Evolutionary conservation across 2,797 vertebrate genomes (phyloP).

Genomic region (Gymnothorax javanicus): DNA sequence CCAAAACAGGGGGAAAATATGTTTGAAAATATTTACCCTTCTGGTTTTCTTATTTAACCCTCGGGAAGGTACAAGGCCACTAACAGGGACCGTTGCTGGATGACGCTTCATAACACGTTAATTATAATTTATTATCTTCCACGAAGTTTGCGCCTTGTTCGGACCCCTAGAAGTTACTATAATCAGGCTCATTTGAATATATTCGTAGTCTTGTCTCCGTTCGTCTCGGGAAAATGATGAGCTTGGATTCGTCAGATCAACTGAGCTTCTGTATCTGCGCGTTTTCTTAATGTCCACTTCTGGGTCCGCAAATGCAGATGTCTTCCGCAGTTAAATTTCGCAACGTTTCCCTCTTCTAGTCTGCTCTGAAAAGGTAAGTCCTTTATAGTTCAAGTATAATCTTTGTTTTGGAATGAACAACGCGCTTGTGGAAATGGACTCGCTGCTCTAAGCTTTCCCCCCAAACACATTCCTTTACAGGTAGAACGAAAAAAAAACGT

Average conservation of each 20-base stretch:
- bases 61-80: neutral
- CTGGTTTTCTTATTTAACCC: neutral
- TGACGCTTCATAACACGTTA: neutral
- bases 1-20: neutral
- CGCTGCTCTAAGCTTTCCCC: neutral
- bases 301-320: neutral
- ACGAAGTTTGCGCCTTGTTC: neutral
- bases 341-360: neutral
- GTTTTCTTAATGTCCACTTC: neutral
- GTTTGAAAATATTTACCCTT: conserved; percentile 6
- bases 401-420: neutral
- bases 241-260: neutral
- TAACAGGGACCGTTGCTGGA: neutral
- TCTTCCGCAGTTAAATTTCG: neutral
- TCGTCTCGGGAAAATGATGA: neutral
- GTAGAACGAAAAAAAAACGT: neutral
- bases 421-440: neutral
- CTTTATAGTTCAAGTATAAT: neutral
- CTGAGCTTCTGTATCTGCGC: neutral
- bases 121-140: neutral
- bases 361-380: neutral
- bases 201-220: neutral
- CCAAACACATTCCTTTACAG: conserved; percentile 10
- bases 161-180: neutral
- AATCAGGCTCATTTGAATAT: neutral